phyloP scores from a whole-genome alignment of 92 coral and sea anemone genomes.

The Muricea muricata region DNA sequence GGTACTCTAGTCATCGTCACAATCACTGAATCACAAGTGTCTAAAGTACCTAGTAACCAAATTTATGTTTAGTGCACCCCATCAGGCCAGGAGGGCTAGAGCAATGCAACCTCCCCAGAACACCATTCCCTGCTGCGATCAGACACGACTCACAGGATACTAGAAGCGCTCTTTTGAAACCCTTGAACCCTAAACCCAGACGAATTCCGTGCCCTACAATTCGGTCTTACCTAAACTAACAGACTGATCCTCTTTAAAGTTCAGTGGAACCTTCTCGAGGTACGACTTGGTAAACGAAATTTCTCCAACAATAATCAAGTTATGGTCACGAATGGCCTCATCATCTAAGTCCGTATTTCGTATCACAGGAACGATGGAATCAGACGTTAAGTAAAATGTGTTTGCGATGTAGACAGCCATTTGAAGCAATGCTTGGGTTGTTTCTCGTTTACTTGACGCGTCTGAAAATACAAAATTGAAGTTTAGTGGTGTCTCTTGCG shows the following conservation, averaged over 20 bases:
- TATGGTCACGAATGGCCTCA: constrained; percentile 73
- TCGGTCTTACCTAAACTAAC: constrained; percentile 70
- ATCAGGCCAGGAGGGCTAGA: too few relatives aligned
- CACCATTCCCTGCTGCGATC: too few relatives aligned
- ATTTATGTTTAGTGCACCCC: too few relatives aligned
- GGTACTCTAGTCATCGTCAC: too few relatives aligned
- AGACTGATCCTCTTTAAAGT: constrained; percentile 45
- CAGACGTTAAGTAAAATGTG: constrained; percentile 87
- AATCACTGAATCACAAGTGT: too few relatives aligned
- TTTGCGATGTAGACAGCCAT: constrained; percentile 93
- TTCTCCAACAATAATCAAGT: constrained; percentile 88
- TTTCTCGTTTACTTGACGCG: constrained; percentile 35
- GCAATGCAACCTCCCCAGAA: too few relatives aligned
- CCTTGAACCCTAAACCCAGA: too few relatives aligned
- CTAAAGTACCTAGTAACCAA: too few relatives aligned
- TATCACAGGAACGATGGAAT: constrained; percentile 76
- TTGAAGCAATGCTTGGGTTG: constrained; percentile 56
- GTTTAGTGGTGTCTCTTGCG: not conserved
- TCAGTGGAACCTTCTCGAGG: constrained; percentile 71
- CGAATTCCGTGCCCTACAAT: not conserved
- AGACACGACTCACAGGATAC: too few relatives aligned
- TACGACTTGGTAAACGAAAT: constrained; percentile 73
- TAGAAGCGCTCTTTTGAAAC: too few relatives aligned
- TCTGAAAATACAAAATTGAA: constrained; percentile 42
- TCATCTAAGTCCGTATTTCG: constrained; percentile 68